Evolutionary conservation across 2,888 invertebrate species (phyloP).

Genomic region (Acronicta aceris): DNA sequence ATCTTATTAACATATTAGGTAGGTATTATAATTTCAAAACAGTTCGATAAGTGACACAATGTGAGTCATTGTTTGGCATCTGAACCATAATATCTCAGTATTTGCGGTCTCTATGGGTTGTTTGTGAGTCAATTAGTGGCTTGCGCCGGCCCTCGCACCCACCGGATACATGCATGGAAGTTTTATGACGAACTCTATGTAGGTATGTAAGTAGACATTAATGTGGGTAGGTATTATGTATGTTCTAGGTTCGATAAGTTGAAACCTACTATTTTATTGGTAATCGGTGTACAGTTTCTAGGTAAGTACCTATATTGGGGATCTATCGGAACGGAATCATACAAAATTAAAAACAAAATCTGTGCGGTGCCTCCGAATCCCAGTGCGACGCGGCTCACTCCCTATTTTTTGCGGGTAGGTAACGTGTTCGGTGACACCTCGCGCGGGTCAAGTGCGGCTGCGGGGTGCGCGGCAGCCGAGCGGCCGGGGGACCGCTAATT

Average conservation of each 20-base stretch:
- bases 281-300: constrained; percentile 36
- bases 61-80: constrained; percentile 70
- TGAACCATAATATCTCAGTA: constrained; percentile 67
- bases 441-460: constrained; percentile 78
- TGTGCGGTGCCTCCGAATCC: constrained; percentile 64
- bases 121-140: constrained; percentile 74
- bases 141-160: constrained; percentile 59
- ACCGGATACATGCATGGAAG: constrained; percentile 61
- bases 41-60: constrained; percentile 61
- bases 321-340: constrained; percentile 73
- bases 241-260: too few species aligned
- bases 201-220: constrained; percentile 1
- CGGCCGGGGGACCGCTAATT: constrained; percentile 76
- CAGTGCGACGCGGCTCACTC: constrained; percentile 63
- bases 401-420: constrained; percentile 83
- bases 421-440: constrained; percentile 86
- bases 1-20: constrained; percentile 43
- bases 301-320: constrained; percentile 47
- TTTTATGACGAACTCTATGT: constrained; percentile 48
- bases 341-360: constrained; percentile 84
- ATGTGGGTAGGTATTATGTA: too few species aligned
- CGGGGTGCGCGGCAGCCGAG: constrained; percentile 64
- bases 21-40: constrained; percentile 59
- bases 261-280: constrained; percentile 38
- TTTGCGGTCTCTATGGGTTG: constrained; percentile 70